phyloP scores from a whole-genome alignment of 2,888 invertebrate genomes.

The Drosophila dives region DNA sequence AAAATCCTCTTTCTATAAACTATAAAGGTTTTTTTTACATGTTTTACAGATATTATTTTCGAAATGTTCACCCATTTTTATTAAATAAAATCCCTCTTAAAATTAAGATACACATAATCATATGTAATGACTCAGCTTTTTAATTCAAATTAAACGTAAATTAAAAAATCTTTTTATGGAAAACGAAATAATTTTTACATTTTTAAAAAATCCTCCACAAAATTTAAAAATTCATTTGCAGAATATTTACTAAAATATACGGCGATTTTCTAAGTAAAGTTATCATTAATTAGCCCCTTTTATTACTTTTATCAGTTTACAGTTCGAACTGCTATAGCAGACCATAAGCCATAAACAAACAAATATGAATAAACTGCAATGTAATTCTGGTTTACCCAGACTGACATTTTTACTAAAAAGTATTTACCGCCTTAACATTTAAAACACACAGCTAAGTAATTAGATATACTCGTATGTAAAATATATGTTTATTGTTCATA shows the following conservation, averaged over 20 bases:
- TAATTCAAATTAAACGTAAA: no score
- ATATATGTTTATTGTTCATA: background rate
- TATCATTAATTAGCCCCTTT: slow-evolving; percentile 35
- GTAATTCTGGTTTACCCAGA: background rate
- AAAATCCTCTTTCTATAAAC: background rate
- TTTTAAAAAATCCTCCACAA: background rate
- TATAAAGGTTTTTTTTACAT: background rate
- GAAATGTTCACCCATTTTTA: no score
- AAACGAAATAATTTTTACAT: background rate
- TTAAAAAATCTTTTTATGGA: background rate
- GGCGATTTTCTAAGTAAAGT: no score
- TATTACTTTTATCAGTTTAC: background rate
- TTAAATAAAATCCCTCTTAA: no score
- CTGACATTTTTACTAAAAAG: background rate
- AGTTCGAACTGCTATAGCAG: slow-evolving; percentile 27
- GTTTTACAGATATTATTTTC: no score
- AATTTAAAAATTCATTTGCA: background rate
- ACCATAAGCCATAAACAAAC: slow-evolving; percentile 20
- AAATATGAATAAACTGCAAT: slow-evolving; percentile 25
- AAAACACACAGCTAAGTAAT: background rate
- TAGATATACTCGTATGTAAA: background rate
- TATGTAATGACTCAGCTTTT: no score
- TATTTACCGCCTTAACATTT: background rate
- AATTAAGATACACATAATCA: no score
- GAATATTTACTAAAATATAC: background rate